Percentiles rank a stretch among this genome's conserved stretches.
Evolutionary conservation across 2,797 vertebrate species (phyloP).

Genomic region (Lemur catta): DNA sequence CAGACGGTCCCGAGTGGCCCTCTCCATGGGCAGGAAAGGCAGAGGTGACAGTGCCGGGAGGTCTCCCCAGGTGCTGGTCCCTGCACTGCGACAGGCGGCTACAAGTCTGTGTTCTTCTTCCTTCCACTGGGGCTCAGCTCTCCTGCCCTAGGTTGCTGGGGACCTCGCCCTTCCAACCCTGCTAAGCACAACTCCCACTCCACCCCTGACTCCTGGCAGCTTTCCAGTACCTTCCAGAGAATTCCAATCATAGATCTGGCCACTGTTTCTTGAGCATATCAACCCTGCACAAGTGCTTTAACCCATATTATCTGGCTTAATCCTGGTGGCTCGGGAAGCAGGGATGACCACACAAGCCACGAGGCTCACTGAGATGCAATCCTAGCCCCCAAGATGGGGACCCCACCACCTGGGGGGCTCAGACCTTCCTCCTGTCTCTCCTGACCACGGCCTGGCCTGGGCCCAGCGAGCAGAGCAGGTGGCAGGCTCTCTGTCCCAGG

Average conservation of each 20-base stretch:
- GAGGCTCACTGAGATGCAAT: not conserved
- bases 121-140: not conserved
- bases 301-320: too few species aligned
- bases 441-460: not conserved
- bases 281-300: too few species aligned
- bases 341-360: fast-evolving
- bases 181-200: not conserved
- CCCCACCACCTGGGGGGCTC: not conserved
- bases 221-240: not conserved
- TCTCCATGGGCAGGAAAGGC: not conserved
- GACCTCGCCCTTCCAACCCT: not conserved
- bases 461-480: not conserved
- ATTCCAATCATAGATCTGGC: not conserved
- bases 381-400: too few species aligned
- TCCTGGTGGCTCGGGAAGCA: fast-evolving
- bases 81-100: not conserved
- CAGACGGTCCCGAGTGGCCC: not conserved
- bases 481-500: not conserved
- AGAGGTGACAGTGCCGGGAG: not conserved
- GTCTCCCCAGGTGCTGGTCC: not conserved
- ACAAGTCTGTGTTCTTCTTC: not conserved
- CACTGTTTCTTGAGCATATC: not conserved
- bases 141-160: not conserved
- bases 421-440: not conserved
- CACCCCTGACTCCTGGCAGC: not conserved